These are phyloP conservation scores for Asteroscopus sphinx DNA, from an alignment of 2,888 invertebrate species.

Conservation along the genomic window DNA sequence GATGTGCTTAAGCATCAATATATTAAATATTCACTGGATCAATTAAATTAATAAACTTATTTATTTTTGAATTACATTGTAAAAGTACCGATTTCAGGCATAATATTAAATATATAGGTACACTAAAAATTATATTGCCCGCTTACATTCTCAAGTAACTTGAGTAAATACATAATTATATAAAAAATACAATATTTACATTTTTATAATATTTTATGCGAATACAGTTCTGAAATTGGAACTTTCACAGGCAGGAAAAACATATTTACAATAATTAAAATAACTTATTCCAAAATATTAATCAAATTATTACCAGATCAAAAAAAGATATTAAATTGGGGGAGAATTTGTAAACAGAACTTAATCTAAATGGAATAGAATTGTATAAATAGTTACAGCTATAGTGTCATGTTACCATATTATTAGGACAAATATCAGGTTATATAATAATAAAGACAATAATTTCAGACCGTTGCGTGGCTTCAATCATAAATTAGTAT, in stretches of 20 bases:
- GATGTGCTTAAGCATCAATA: constrained; percentile 68
- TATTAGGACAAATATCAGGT: constrained; percentile 52
- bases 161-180: constrained; percentile 69
- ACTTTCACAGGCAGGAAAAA: constrained; percentile 51
- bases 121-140: constrained; percentile 64
- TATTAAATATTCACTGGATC: constrained; percentile 75
- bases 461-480: constrained; percentile 11
- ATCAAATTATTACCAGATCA: constrained; percentile 44
- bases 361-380: constrained; percentile 57
- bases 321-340: constrained; percentile 25
- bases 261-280: constrained; percentile 58
- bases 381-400: constrained; percentile 62
- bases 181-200: constrained; percentile 82
- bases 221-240: constrained; percentile 55
- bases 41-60: constrained; percentile 64
- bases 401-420: constrained; percentile 68
- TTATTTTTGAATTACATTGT: constrained; percentile 54
- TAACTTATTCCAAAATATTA: constrained; percentile 48
- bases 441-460: constrained; percentile 31
- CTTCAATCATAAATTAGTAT: constrained; percentile 20
- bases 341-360: constrained; percentile 46
- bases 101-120: constrained; percentile 59
- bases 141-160: constrained; percentile 71
- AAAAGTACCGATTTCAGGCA: constrained; percentile 69
- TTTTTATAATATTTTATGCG: constrained; percentile 60